A percentile compares a stretch with the other conserved stretches of the same genome.
phyloP scores from a whole-genome alignment of 2,797 vertebrate species.

The Bucorvus abyssinicus region DNA sequence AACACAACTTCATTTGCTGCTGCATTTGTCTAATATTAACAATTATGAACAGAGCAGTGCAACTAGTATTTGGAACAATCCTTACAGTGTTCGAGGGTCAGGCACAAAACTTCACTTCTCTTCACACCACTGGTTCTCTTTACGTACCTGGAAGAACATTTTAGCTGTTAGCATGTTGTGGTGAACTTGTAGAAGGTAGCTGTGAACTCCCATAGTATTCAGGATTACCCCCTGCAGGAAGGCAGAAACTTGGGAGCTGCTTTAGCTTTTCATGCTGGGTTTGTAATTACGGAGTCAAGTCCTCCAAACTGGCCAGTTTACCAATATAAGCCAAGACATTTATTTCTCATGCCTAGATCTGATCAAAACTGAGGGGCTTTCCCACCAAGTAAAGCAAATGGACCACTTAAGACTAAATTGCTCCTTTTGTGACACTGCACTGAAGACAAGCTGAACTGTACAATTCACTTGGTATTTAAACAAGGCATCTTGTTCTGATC shows the following conservation, averaged over 20 bases:
- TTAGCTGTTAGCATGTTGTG: background rate
- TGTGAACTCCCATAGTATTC: background rate
- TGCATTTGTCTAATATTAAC: conserved; percentile 92
- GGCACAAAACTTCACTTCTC: conserved; percentile 87
- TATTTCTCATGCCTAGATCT: background rate
- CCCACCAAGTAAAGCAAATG: background rate
- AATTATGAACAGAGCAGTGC: conserved; percentile 99
- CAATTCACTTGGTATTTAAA: background rate
- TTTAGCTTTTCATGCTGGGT: background rate
- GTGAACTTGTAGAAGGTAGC: background rate
- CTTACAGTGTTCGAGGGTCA: conserved; percentile 86
- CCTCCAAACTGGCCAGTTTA: background rate
- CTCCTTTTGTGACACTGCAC: background rate
- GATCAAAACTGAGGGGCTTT: background rate
- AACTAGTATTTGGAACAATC: conserved; percentile 89
- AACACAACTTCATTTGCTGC: conserved; percentile 79
- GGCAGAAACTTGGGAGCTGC: background rate
- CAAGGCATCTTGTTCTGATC: background rate
- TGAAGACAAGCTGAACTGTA: background rate
- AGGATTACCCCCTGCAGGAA: background rate
- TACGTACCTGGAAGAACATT: conserved; percentile 86
- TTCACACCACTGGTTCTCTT: conserved; percentile 99
- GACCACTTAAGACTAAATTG: background rate
- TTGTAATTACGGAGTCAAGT: background rate
- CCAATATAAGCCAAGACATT: background rate